Conservation (phyloP, 2,888 invertebrate genomes). For the Tupiocoris notatus region DNA sequence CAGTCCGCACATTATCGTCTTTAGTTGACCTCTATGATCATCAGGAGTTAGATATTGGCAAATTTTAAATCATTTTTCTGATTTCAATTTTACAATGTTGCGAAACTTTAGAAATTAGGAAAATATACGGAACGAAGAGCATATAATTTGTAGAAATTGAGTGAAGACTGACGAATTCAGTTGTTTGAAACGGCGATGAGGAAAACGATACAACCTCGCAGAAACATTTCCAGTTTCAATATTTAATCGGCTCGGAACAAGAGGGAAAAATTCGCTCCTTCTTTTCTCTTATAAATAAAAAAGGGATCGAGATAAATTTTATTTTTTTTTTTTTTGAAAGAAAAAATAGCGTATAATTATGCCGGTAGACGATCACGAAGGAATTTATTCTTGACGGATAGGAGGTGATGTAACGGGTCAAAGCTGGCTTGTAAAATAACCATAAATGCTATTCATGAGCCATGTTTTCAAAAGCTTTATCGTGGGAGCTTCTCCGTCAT, state of each 20-base stretch:
- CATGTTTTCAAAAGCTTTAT: conserved; percentile 12
- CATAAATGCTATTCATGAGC: conserved; percentile 38
- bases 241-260: neutral
- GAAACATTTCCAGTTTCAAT: too few relatives aligned
- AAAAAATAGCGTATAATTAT: neutral
- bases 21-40: too few relatives aligned
- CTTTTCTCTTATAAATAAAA: neutral
- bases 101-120: too few relatives aligned
- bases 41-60: neutral
- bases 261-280: neutral
- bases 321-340: too few relatives aligned
- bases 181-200: too few relatives aligned
- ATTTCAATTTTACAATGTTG: too few relatives aligned
- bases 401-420: conserved; percentile 22
- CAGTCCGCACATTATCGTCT: too few relatives aligned
- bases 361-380: neutral
- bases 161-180: too few relatives aligned
- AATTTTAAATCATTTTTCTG: neutral
- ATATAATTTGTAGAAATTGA: too few relatives aligned
- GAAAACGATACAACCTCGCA: too few relatives aligned
- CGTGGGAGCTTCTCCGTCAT: conserved; percentile 21
- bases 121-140: too few relatives aligned
- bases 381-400: conserved; percentile 4
- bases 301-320: neutral
- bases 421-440: conserved; percentile 29